phyloP scores from a whole-genome alignment of 2,888 invertebrate species.

The Leuctra nigra region DNA sequence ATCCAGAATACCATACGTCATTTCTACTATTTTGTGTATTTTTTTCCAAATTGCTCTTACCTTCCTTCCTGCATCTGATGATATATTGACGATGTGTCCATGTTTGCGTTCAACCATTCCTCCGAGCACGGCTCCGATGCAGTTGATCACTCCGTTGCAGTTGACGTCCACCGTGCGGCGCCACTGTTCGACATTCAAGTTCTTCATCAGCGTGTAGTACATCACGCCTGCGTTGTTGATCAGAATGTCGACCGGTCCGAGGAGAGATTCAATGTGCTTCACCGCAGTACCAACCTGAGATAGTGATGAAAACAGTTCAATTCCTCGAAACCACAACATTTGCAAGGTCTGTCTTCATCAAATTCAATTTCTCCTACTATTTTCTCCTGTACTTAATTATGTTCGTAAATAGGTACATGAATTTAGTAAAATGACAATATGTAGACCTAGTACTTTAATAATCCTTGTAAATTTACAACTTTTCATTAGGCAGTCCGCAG shows the following conservation, averaged over 20 bases:
- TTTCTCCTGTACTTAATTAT: no score
- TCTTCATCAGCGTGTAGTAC: slow-evolving; percentile 38
- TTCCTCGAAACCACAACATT: no score
- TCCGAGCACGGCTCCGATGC: slow-evolving; percentile 40
- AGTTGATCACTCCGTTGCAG: slow-evolving; percentile 31
- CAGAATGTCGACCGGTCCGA: slow-evolving; percentile 41
- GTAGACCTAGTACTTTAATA: no score
- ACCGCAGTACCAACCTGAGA: slow-evolving; percentile 28
- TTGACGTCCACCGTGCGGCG: slow-evolving; percentile 41
- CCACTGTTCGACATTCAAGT: slow-evolving; percentile 45
- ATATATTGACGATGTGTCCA: slow-evolving; percentile 45
- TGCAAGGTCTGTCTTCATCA: no score
- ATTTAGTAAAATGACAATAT: no score
- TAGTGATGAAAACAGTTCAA: no score
- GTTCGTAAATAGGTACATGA: no score
- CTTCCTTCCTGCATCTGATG: slow-evolving; percentile 33
- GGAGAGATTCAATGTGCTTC: slow-evolving; percentile 25
- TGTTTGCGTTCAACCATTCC: slow-evolving; percentile 37
- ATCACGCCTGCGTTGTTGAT: slow-evolving; percentile 48
- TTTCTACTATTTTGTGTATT: no score
- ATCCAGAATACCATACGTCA: no score
- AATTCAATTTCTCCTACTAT: no score
- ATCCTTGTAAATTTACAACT: no score
- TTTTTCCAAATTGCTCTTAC: slow-evolving; percentile 24
- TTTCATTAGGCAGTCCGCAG: no score